Percentiles rank a stretch among this genome's conserved stretches.
Conservation (phyloP, 2,888 invertebrate species). For the Cephus runcator region DNA sequence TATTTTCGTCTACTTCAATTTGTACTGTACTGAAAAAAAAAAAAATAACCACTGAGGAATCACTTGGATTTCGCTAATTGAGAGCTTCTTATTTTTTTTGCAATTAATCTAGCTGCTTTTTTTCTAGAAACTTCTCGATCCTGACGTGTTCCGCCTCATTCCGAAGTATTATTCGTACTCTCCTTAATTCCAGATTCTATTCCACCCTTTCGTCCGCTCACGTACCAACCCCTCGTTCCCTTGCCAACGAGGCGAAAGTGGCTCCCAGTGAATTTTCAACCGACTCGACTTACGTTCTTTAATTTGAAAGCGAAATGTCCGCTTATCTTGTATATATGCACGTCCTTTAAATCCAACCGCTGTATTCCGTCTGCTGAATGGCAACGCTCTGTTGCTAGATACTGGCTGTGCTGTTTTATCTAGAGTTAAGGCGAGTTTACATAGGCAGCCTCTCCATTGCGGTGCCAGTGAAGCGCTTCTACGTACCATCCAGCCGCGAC, state of each 20-base stretch:
- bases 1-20: slow-evolving; percentile 21
- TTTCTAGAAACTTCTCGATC: background rate
- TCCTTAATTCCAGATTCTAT: background rate
- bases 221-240: background rate
- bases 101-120: slow-evolving; percentile 20
- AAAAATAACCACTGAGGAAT: slow-evolving; percentile 22
- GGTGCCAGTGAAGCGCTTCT: background rate
- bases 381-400: background rate
- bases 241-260: background rate
- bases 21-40: slow-evolving; percentile 26
- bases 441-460: background rate
- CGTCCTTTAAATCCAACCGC: background rate
- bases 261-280: background rate
- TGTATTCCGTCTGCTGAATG: background rate
- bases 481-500: background rate
- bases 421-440: background rate
- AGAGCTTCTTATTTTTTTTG: slow-evolving; percentile 25
- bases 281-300: background rate
- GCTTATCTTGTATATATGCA: background rate
- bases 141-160: background rate
- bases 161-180: background rate
- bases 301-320: background rate
- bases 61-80: slow-evolving; percentile 36
- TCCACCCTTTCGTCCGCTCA: background rate
- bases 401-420: background rate